Conservation (phyloP, 1,140 invertebrate species). For the Caenorhabditis inopinata region DNA sequence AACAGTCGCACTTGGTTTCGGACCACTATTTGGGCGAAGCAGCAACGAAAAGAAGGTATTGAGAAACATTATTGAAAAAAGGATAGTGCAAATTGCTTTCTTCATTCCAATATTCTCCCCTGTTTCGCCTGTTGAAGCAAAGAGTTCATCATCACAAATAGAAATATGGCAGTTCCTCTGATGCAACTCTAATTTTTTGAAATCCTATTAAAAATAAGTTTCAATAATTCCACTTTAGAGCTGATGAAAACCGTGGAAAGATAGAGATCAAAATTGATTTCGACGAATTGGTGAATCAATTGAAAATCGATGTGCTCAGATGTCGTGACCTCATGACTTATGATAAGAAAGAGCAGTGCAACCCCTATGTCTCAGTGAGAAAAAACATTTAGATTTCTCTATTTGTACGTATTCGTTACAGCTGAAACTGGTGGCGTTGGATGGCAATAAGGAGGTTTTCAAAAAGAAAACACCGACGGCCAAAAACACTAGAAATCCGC, state of each 20-base stretch:
- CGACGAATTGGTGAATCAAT: constrained; percentile 51
- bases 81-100: no score
- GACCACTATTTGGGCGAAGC: no score
- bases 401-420: neutral
- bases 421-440: constrained; percentile 17
- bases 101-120: no score
- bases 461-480: constrained; percentile 28
- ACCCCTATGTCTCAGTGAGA: constrained; percentile 34
- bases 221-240: no score
- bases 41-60: no score
- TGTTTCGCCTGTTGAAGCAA: no score
- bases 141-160: no score
- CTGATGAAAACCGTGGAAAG: constrained; percentile 36
- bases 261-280: constrained; percentile 54
- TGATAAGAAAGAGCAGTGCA: constrained; percentile 32
- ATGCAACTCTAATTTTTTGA: no score
- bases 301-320: constrained; percentile 47
- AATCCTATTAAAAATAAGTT: neutral
- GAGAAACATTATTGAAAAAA: no score
- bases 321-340: constrained; percentile 19
- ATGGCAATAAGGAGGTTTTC: constrained; percentile 19
- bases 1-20: no score
- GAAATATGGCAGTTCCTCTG: no score
- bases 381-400: no score
- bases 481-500: constrained; percentile 53